Evolutionary conservation across 2,888 invertebrate species (phyloP).

Genomic region (Pheosia tremula): DNA sequence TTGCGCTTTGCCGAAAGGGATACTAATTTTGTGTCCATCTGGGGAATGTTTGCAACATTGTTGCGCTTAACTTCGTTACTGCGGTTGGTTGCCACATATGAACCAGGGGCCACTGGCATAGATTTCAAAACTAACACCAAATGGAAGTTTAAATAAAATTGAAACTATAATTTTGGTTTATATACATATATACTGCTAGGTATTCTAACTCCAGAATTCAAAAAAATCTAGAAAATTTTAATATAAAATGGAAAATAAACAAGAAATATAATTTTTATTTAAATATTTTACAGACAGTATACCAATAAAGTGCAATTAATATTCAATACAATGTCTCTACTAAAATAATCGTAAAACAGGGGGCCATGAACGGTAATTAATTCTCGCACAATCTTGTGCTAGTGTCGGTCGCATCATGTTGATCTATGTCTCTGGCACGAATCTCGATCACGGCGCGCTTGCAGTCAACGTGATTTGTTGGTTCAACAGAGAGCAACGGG

Average conservation of each 20-base stretch:
- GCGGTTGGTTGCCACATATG: conserved; percentile 48
- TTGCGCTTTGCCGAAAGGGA: conserved; percentile 41
- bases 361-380: conserved; percentile 2
- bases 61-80: conserved; percentile 53
- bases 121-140: not conserved
- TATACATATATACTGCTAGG: too few species aligned
- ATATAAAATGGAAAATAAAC: too few species aligned
- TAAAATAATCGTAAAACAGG: not conserved
- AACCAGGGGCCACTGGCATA: conserved; percentile 19
- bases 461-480: conserved; percentile 45
- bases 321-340: not conserved
- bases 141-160: conserved; percentile 3
- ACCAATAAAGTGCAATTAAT: too few species aligned
- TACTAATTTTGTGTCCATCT: conserved; percentile 56
- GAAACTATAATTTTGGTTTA: too few species aligned
- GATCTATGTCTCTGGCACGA: conserved; percentile 42
- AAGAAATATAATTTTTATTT: too few species aligned
- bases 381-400: conserved; percentile 10
- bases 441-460: conserved; percentile 40
- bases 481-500: conserved; percentile 36
- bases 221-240: too few species aligned
- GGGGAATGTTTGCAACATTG: conserved; percentile 45
- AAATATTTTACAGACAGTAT: too few species aligned
- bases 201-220: too few species aligned
- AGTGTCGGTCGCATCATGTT: conserved; percentile 44